Percentiles rank a stretch among this genome's conserved stretches.
phyloP scores from a whole-genome alignment of 2,888 invertebrate species.

The Catonia carolina region DNA sequence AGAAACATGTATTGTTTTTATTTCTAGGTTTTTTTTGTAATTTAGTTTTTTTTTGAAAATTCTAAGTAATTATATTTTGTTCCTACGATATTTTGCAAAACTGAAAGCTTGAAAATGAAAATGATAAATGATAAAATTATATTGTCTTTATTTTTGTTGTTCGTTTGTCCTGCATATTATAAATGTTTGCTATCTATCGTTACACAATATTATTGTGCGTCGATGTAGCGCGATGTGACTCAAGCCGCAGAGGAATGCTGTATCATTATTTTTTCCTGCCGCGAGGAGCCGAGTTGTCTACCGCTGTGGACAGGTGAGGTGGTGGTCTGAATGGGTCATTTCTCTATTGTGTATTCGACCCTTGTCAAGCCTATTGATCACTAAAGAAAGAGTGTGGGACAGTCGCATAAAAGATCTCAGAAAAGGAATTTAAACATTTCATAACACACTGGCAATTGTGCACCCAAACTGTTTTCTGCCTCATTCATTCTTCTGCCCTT shows the following conservation, averaged over 20 bases:
- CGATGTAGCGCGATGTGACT: too few relatives aligned
- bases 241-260: slow-evolving; percentile 1
- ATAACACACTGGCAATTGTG: slow-evolving; percentile 8
- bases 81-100: too few relatives aligned
- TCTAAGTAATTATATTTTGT: too few relatives aligned
- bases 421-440: slow-evolving; percentile 11
- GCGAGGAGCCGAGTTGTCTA: slow-evolving; percentile 6
- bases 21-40: too few relatives aligned
- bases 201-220: too few relatives aligned
- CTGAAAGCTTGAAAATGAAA: too few relatives aligned
- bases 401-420: slow-evolving; percentile 4
- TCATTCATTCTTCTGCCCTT: neutral
- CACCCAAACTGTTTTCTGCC: neutral
- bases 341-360: slow-evolving; percentile 9
- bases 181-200: too few relatives aligned
- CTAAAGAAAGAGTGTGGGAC: neutral
- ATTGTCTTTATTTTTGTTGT: too few relatives aligned
- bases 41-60: too few relatives aligned
- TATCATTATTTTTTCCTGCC: slow-evolving; percentile 6
- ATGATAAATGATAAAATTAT: too few relatives aligned
- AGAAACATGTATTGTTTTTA: too few relatives aligned
- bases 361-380: slow-evolving; percentile 11
- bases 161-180: too few relatives aligned
- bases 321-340: slow-evolving; percentile 6
- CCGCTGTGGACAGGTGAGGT: slow-evolving; percentile 6